These are phyloP conservation scores for Holcopasites calliopsidis DNA, from an alignment of 1,140 invertebrate species.

Conservation along the genomic window DNA sequence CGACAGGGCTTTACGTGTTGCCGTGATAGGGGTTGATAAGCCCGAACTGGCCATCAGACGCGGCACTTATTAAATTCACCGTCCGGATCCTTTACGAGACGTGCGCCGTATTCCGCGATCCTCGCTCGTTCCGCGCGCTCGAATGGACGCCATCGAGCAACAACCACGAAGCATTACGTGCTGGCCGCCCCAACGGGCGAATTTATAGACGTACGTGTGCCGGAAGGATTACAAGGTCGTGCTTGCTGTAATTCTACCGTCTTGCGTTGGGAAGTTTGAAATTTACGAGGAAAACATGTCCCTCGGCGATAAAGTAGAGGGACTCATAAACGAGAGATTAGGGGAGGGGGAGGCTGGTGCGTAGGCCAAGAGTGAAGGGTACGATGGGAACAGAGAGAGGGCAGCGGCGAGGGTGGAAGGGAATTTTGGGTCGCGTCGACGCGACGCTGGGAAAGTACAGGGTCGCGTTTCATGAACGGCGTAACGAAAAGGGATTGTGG, in stretches of 20 bases:
- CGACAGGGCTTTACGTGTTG: background rate
- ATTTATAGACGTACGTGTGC: slow-evolving; percentile 67
- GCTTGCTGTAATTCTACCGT: slow-evolving; percentile 57
- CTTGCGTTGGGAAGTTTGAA: slow-evolving; percentile 64
- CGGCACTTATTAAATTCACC: slow-evolving; percentile 20
- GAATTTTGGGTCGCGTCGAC: slow-evolving; percentile 12
- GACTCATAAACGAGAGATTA: slow-evolving; percentile 74
- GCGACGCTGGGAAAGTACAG: slow-evolving; percentile 11
- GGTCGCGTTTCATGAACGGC: slow-evolving; percentile 27
- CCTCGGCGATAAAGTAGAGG: slow-evolving; percentile 67
- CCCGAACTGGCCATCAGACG: background rate
- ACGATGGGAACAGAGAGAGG: background rate
- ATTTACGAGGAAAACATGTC: slow-evolving; percentile 74
- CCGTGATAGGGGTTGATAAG: background rate
- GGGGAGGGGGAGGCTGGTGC: slow-evolving; percentile 29
- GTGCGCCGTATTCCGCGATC: background rate
- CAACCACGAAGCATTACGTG: slow-evolving; percentile 1
- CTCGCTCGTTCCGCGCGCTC: slow-evolving; percentile 18
- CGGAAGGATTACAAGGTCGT: slow-evolving; percentile 64
- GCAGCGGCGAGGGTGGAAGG: background rate
- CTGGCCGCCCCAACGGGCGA: slow-evolving; percentile 2
- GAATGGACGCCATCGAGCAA: slow-evolving; percentile 13
- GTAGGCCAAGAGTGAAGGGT: slow-evolving; percentile 6
- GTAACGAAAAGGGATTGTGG: background rate
- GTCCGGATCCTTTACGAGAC: background rate